These are phyloP conservation scores for Aramus guarauna DNA, from an alignment of 2,113 vertebrate genomes.

Conservation along the genomic window DNA sequence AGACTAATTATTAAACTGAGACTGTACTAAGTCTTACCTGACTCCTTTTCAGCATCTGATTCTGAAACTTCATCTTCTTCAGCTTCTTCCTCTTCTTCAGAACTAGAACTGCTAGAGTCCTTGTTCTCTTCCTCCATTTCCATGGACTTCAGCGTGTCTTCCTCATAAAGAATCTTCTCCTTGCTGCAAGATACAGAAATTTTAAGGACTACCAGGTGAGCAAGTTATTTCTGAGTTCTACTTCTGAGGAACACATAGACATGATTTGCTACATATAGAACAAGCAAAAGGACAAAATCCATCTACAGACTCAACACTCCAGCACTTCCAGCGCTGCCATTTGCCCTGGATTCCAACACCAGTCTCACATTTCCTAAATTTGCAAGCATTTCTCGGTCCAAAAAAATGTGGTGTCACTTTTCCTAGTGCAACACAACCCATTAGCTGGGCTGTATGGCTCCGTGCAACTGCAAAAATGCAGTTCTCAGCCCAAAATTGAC, in stretches of 20 bases:
- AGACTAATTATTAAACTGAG: neutral
- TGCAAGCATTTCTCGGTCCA: neutral
- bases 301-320: neutral
- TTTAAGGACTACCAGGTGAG: neutral
- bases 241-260: neutral
- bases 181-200: slow-evolving; percentile 64
- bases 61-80: slow-evolving; percentile 78
- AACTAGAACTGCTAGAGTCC: slow-evolving; percentile 78
- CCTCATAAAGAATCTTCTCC: slow-evolving; percentile 78
- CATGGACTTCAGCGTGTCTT: slow-evolving; percentile 66
- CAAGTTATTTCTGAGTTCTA: neutral
- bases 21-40: slow-evolving; percentile 58
- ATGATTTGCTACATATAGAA: neutral
- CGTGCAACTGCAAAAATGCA: neutral
- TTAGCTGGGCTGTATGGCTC: neutral
- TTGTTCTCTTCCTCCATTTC: slow-evolving; percentile 74
- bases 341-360: neutral
- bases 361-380: neutral
- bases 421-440: neutral
- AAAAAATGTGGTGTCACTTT: neutral
- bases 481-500: neutral
- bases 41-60: slow-evolving; percentile 76
- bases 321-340: neutral
- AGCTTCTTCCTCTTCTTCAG: slow-evolving; percentile 76
- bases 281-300: neutral